phyloP scores from a whole-genome alignment of 2,113 vertebrate species.

The Laticauda laticaudata region DNA sequence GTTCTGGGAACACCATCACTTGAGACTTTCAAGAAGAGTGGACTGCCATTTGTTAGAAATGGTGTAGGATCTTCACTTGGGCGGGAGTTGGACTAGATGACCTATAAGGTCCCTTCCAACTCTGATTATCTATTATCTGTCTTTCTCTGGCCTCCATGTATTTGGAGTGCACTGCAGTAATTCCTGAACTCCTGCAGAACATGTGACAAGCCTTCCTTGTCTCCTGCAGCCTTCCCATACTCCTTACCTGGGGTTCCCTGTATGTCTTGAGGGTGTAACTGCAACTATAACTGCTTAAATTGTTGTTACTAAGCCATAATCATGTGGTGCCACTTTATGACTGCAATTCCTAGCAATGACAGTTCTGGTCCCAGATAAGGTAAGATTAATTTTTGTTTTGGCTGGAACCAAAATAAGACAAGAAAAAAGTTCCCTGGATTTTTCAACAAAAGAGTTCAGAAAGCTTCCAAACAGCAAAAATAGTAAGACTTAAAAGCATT shows the following conservation, averaged over 20 bases:
- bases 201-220: background rate
- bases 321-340: too few species aligned
- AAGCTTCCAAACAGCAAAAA: constrained; percentile 35
- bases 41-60: too few species aligned
- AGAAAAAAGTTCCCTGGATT: constrained; percentile 5
- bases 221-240: background rate
- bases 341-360: too few species aligned
- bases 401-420: background rate
- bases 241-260: background rate
- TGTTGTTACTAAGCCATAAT: too few species aligned
- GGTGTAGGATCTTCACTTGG: too few species aligned
- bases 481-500: constrained; percentile 53
- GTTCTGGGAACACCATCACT: too few species aligned
- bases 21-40: too few species aligned
- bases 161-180: background rate
- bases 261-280: background rate
- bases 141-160: background rate
- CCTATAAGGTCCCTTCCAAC: too few species aligned
- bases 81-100: too few species aligned
- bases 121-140: background rate
- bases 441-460: constrained; percentile 39
- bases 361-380: background rate
- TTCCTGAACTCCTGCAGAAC: background rate
- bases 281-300: too few species aligned
- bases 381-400: background rate